A percentile compares a stretch with the other conserved stretches of the same genome.
Conservation (phyloP, 2,113 vertebrate species). For the Irena cyanogastra region DNA sequence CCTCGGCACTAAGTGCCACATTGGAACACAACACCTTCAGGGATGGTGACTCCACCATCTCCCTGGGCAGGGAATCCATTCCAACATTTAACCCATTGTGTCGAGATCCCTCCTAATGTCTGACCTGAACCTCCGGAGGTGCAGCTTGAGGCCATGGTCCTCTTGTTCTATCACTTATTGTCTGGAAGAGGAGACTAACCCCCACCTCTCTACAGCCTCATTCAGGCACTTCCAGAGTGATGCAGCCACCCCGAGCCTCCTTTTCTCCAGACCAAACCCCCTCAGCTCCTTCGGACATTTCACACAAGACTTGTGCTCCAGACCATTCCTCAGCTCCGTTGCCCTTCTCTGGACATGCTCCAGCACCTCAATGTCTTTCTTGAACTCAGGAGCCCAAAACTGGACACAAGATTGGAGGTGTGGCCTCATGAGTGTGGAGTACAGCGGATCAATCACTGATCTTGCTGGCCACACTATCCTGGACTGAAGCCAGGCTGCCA, state of each 20-base stretch:
- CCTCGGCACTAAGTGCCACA: not conserved
- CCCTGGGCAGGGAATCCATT: not conserved
- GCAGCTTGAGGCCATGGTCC: no score
- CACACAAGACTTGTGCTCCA: not conserved
- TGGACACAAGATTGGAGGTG: accelerated
- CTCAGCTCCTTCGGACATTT: not conserved
- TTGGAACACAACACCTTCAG: not conserved
- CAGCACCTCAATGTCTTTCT: not conserved
- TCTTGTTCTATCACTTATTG: not conserved
- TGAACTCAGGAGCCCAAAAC: not conserved
- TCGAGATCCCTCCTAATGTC: not conserved
- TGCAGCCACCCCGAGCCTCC: no score
- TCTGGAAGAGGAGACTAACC: not conserved
- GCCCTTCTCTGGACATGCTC: not conserved
- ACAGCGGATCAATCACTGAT: no score
- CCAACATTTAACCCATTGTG: accelerated
- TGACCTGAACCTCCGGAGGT: not conserved
- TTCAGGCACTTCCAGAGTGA: not conserved
- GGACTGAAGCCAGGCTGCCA: not conserved
- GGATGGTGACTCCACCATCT: not conserved
- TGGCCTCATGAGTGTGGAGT: not conserved
- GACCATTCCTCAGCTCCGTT: accelerated
- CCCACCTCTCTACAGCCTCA: not conserved
- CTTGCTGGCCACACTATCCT: not conserved
- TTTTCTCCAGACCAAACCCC: not conserved